A percentile compares a stretch with the other conserved stretches of the same genome.
Conservation (phyloP, 1,140 invertebrate genomes). For the Laupala kohalensis region DNA sequence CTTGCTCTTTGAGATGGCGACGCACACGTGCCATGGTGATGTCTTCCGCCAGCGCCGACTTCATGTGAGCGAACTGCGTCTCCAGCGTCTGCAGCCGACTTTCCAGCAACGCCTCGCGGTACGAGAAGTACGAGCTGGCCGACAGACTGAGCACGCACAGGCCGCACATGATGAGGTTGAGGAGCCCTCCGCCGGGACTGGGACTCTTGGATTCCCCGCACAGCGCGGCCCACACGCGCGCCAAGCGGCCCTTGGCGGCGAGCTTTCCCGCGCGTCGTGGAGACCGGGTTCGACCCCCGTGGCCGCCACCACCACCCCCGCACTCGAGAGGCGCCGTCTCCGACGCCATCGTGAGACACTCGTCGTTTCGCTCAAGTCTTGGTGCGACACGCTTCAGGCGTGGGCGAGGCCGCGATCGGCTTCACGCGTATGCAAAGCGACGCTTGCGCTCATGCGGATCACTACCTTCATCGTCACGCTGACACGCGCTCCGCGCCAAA, state of each 20-base stretch:
- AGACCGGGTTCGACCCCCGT: background rate
- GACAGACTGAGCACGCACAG: conserved; percentile 9
- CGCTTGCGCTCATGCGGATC: no score
- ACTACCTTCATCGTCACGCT: no score
- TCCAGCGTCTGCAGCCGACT: conserved; percentile 3
- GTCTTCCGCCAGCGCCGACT: background rate
- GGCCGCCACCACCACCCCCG: no score
- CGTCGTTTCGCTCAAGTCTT: background rate
- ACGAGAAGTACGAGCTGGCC: conserved; percentile 10
- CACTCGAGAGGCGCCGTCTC: background rate
- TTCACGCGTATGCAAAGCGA: no score
- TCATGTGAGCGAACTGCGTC: conserved; percentile 7
- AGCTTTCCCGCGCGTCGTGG: no score
- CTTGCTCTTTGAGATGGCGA: background rate
- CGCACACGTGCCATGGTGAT: background rate
- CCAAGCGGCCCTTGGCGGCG: background rate
- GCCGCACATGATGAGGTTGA: conserved; percentile 9
- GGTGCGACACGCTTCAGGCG: no score
- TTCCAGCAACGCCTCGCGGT: conserved; percentile 9
- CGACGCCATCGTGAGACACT: background rate
- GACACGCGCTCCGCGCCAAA: no score
- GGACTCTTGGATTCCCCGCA: background rate
- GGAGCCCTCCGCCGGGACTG: background rate
- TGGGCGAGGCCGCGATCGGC: no score
- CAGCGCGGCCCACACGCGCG: background rate